A percentile compares a stretch with the other conserved stretches of the same genome.
phyloP scores from a whole-genome alignment of 2,113 vertebrate species.

The Mormyrus lacerda region DNA sequence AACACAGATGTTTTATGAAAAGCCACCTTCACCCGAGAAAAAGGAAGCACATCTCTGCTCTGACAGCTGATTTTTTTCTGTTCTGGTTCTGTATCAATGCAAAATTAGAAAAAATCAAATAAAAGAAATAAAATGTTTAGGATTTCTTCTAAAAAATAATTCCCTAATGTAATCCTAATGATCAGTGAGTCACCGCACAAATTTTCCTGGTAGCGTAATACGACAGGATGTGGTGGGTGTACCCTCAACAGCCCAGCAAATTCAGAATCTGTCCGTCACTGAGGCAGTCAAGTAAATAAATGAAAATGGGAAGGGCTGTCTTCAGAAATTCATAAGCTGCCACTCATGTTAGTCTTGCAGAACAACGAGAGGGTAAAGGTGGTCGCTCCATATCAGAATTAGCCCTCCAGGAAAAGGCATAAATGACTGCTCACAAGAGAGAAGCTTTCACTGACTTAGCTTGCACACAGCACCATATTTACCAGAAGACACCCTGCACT shows the following conservation, averaged over 20 bases:
- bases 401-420: background rate
- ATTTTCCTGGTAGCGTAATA: background rate
- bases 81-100: background rate
- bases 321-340: slow-evolving; percentile 2
- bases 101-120: background rate
- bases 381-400: background rate
- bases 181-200: background rate
- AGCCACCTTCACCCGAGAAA: no score
- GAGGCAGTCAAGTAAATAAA: background rate
- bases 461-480: background rate
- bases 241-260: background rate
- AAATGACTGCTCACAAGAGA: background rate
- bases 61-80: background rate
- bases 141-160: background rate
- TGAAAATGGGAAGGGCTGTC: background rate
- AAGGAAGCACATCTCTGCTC: background rate
- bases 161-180: background rate
- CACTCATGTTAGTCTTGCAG: background rate
- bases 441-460: background rate
- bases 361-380: background rate
- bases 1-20: slow-evolving; percentile 16
- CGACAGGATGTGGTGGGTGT: background rate
- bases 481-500: background rate
- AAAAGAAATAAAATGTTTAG: background rate
- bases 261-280: background rate